Base-by-base conservation (phyloP, 2,797 vertebrate genomes). In the Neosalanx taihuensis region DNA sequence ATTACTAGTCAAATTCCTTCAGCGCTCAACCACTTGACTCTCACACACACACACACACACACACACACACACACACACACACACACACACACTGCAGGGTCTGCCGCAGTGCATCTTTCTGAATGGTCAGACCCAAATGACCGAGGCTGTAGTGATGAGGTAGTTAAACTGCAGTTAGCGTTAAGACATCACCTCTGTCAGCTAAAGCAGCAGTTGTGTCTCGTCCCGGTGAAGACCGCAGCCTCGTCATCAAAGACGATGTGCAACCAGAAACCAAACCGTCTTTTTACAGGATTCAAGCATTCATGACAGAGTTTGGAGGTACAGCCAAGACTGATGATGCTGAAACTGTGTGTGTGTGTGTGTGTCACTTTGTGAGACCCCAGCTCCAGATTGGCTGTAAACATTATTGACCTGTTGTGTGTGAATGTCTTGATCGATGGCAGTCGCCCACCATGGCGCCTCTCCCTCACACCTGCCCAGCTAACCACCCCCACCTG, bases 121-220 rank as follows among this genome's bases (percentile, higher is more conserved):
- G 59, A 66, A 17, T 31, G 59, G 74, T 76, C 72, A 73, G 65
- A 78, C 71, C 75, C 74, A 74, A 49, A 76, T 9, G 46, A 31
- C 35, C 0, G 37, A 79, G 73, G 74, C 84, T 83, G 51, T 56
- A 49, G 76, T 84, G 71, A 86, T 78, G 80, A 84, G 83, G 77
- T 82, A 76, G 87, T 84, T 79, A 82, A 84, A 83, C 72, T 72
- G 79, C 74, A 72, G 80, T 86, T 83, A 81, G 74, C 12, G 67
- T 33, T 61, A 67, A 81, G 51, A 65, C 70, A 70, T 79, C 71
- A 71, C 76, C 49, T 69, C 74, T 79, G 64, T 37, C 51, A 12
- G 33, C 17, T 64, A n/a, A 10, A 64, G 18, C 58, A 13, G 20
- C 20, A 26, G 58, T 10, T 46, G 13, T 46, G 5, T n/a, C 29